Conservation (phyloP, 2,113 vertebrate genomes). For the Coreoperca whiteheadi region DNA sequence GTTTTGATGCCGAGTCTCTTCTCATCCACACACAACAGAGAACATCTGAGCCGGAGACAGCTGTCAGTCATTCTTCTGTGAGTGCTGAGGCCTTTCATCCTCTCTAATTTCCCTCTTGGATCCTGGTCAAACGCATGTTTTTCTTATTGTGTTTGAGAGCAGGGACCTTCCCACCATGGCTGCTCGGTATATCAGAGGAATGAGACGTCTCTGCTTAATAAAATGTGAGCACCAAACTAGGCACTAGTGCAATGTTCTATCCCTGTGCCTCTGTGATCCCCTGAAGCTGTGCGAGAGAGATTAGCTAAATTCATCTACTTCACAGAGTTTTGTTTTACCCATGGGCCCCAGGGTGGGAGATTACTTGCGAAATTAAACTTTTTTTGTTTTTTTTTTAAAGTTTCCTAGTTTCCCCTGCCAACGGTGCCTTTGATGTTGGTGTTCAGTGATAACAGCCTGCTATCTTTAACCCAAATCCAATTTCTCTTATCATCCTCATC, state of each 20-base stretch:
- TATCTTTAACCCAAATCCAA: conserved; percentile 67
- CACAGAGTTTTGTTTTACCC: conserved; percentile 77
- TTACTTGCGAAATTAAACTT: conserved; percentile 73
- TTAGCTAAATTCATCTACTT: conserved; percentile 77
- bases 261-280: conserved; percentile 53
- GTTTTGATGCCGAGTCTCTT: conserved; percentile 20
- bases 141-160: background rate
- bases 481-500: conserved; percentile 53
- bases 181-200: background rate
- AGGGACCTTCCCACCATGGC: background rate
- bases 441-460: conserved; percentile 46
- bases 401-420: conserved; percentile 52
- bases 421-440: conserved; percentile 66
- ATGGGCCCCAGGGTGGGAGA: conserved; percentile 66
- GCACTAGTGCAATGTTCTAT: conserved; percentile 36
- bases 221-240: conserved; percentile 20
- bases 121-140: background rate
- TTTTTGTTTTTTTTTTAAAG: conserved; percentile 46
- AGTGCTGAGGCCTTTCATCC: background rate
- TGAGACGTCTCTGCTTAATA: conserved; percentile 34
- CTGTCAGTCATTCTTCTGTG: conserved; percentile 29
- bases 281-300: conserved; percentile 68
- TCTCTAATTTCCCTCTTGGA: background rate
- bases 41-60: conserved; percentile 21
- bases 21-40: conserved; percentile 17